A percentile compares a stretch with the other conserved stretches of the same genome.
Conservation (phyloP, 1,140 invertebrate genomes). For the Drosophila varians region DNA sequence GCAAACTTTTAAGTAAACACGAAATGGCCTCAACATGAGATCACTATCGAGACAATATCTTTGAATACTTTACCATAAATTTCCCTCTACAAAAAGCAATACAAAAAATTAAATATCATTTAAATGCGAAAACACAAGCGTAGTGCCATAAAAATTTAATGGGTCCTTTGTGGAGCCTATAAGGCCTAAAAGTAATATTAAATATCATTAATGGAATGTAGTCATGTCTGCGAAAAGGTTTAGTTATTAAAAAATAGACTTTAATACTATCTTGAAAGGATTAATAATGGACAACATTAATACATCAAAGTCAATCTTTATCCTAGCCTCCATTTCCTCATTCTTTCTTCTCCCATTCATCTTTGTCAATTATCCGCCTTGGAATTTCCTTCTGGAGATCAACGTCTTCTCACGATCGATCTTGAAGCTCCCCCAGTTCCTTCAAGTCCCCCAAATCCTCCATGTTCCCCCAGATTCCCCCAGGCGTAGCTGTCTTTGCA, state of each 20-base stretch:
- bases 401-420: conserved; percentile 14
- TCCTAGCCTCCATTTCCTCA: not conserved
- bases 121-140: not conserved
- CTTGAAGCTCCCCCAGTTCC: too few species aligned
- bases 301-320: not conserved
- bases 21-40: conserved; percentile 13
- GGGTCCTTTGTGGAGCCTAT: not conserved
- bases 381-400: conserved; percentile 2
- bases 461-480: too few species aligned
- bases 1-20: conserved; percentile 17
- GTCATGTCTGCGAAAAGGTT: not conserved
- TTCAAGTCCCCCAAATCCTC: too few species aligned
- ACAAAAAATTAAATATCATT: not conserved
- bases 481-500: not conserved
- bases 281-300: too few species aligned
- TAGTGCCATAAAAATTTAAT: not conserved
- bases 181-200: not conserved
- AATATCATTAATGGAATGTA: not conserved
- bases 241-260: not conserved
- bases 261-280: too few species aligned
- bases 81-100: not conserved
- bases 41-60: conserved; percentile 9
- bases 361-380: conserved; percentile 31
- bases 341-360: conserved; percentile 19
- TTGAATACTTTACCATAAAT: not conserved